These are phyloP conservation scores for Temnothorax nylanderi DNA, from an alignment of 1,140 invertebrate genomes.

Conservation along the genomic window DNA sequence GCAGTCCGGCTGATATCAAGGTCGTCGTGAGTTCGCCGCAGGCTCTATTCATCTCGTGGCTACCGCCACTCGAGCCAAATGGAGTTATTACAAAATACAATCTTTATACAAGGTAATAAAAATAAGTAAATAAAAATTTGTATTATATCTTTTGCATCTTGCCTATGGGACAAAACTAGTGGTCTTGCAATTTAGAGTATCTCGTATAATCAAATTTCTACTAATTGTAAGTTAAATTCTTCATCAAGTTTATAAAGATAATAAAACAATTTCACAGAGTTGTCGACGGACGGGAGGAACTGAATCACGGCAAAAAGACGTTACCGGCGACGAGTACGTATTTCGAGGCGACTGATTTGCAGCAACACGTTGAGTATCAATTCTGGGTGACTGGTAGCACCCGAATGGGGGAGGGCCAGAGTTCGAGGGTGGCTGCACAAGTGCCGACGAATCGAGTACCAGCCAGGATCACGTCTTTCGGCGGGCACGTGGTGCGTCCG, in stretches of 20 bases:
- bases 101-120: constrained; percentile 89
- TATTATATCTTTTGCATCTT: not conserved
- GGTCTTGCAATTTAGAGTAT: not conserved
- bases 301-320: constrained; percentile 89
- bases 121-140: not conserved
- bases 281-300: constrained; percentile 89
- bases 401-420: constrained; percentile 91
- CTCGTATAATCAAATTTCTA: not conserved
- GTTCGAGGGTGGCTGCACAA: constrained; percentile 89
- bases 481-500: constrained; percentile 88
- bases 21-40: constrained; percentile 91
- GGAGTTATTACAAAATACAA: constrained; percentile 93
- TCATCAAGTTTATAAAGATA: not conserved
- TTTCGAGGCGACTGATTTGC: constrained; percentile 89
- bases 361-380: constrained; percentile 92
- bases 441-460: constrained; percentile 88
- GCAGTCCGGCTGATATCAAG: constrained; percentile 92
- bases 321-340: constrained; percentile 88
- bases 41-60: constrained; percentile 93
- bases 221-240: not conserved
- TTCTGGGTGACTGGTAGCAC: constrained; percentile 94
- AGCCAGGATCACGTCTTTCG: constrained; percentile 90
- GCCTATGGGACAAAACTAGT: not conserved
- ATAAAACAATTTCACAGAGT: constrained; percentile 80
- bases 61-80: constrained; percentile 91